Base-by-base conservation (phyloP, 2,888 invertebrate species). In the Parnassius mnemosyne region DNA sequence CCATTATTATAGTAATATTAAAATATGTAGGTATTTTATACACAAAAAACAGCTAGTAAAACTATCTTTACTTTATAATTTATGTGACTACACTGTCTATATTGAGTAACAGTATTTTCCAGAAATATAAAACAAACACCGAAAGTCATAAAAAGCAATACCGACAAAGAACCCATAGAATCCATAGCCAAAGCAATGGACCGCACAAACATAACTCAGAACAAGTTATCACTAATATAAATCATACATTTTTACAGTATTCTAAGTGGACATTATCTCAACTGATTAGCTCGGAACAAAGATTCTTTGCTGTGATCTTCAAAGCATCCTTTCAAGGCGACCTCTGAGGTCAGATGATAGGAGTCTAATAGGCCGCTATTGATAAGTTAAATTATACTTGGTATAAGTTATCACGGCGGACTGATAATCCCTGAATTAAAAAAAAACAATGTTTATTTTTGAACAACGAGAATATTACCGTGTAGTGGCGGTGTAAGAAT, bases 221-320 rank as follows among this genome's bases (percentile, higher is more conserved):
- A 65, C 65, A 67, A 67, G 67, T 80, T 86, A 86, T 85, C 85
- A 68, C 43, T 51, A 57, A 63, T 74, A 84, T 90, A 90, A 90
- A 89, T 90, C 89, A 89, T 84, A 79, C 72, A 79, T 72, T 73
- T 83, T 88, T 82, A 89, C 76, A 76, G 77, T 77, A 77, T 78
- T 86, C 84, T 86, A 88, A 89, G 85, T 83, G 81, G 79, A 67
- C 72, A 78, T 78, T 87, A 87, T 88, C 87, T 79, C 60, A 66
- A 76, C 78, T 80, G 85, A 87, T 86, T 85, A 83, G 69, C 66
- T 72, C 60, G 44, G 63, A 53, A 85, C 81, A 85, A 85, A 73
- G 84, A 82, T 77, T 81, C 80, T 49, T 49, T 70, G 76, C 76
- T 70, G 74, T 68, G 76, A 75, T 74, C 72, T 69, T 69, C 70